Evolutionary conservation across 2,888 invertebrate genomes (phyloP).

Genomic region (Galerucella pusilla): DNA sequence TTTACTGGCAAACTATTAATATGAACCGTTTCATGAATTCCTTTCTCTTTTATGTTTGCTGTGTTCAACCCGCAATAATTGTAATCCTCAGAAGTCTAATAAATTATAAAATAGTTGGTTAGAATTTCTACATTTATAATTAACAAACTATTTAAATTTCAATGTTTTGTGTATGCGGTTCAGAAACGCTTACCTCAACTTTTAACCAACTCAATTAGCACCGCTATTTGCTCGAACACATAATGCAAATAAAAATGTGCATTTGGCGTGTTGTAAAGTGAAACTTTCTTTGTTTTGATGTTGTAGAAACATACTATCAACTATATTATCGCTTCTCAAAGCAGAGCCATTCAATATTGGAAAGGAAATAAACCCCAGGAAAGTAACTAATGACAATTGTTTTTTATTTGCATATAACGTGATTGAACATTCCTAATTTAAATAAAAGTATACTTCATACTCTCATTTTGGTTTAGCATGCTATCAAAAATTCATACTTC

Average conservation of each 20-base stretch:
- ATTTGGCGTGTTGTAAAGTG: constrained; percentile 2
- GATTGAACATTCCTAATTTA: not conserved
- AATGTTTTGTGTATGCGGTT: not conserved
- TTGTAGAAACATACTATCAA: not conserved
- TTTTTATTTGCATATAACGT: not conserved
- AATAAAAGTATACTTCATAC: not conserved
- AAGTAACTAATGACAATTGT: not conserved
- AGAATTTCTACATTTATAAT: not conserved
- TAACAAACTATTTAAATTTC: not conserved
- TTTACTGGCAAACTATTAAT: no score
- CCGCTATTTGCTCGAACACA: not conserved
- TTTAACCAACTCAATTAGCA: constrained; percentile 3
- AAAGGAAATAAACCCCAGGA: not conserved
- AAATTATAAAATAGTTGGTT: not conserved
- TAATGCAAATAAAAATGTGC: not conserved
- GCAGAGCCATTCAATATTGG: not conserved
- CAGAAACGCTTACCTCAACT: not conserved
- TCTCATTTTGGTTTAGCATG: not conserved
- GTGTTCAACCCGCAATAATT: not conserved
- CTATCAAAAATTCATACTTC: not conserved
- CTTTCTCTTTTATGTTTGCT: not conserved
- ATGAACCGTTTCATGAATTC: no score
- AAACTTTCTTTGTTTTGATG: not conserved
- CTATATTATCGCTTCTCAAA: not conserved
- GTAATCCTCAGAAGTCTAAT: not conserved